Base-by-base conservation (phyloP, 2,797 vertebrate species). In the Anguilla anguilla region DNA sequence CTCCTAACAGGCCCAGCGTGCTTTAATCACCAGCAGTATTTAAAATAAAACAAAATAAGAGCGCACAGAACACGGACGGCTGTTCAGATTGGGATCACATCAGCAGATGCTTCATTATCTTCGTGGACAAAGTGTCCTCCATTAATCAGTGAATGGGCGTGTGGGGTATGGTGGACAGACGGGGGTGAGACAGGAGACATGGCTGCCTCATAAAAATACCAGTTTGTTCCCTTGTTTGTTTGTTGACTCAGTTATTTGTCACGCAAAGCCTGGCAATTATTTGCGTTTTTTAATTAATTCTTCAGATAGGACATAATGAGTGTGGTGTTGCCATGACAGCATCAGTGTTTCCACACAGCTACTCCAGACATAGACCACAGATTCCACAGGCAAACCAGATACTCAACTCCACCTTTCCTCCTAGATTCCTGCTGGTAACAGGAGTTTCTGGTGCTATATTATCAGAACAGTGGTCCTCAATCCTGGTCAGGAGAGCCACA, bases 1-100 rank as follows among this genome's bases (percentile, higher is more conserved):
- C 31, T 13, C 91, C 91, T 92, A 92, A 59, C 0, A 79, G 74
- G n/a, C 64, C 90, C 88, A 82, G 92, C 35, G 86, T 69, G 25
- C 49, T 85, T 90, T 90, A 89, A 77, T 39, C 49, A 88, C 69
- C 88, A 89, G 87, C 91, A 90, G 90, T 93, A 93, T 93, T 88
- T 92, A 88, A 90, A 83, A 91, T 89, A 93, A 91, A 1, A 22
- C 4, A 64, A 39, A 69, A 69, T 9, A 28, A 28, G 11, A 2
- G 39, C 2, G 72, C 13, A 11, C 31, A 39, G 72, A 39, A 77
- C 72, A 77, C 3, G 31, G 28, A 92, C 91, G 90, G 61, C 83
- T 59, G 69, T 84, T 91, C 86, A 84, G 82, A 89, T 85, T 85
- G 89, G 83, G 87, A 90, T 93, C 91, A 88, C 91, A 89, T 77